Conservation (phyloP, 2,888 invertebrate species). For the Andrena fulva region DNA sequence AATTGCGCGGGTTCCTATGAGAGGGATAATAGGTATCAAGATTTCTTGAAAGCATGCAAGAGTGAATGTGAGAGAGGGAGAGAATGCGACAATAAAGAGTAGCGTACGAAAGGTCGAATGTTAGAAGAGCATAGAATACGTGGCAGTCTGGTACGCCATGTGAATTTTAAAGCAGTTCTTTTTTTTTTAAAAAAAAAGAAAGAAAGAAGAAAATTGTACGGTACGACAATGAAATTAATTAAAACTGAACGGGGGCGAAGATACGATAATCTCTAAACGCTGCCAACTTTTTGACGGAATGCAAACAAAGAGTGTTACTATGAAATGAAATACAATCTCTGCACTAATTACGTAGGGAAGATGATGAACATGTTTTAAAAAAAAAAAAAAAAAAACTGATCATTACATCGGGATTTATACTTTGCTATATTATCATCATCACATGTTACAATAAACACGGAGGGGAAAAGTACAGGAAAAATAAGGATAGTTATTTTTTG, state of each 20-base stretch:
- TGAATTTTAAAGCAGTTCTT: slow-evolving; percentile 68
- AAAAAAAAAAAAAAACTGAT: slow-evolving; percentile 32
- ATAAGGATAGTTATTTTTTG: slow-evolving; percentile 82
- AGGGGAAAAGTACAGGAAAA: slow-evolving; percentile 69
- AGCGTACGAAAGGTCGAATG: slow-evolving; percentile 49
- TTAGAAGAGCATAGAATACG: slow-evolving; percentile 51
- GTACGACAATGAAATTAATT: slow-evolving; percentile 46
- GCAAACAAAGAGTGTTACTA: slow-evolving; percentile 61
- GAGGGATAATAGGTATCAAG: slow-evolving; percentile 60
- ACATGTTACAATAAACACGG: slow-evolving; percentile 61
- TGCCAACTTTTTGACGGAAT: slow-evolving; percentile 73
- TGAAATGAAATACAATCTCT: slow-evolving; percentile 53
- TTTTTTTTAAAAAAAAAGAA: slow-evolving; percentile 48
- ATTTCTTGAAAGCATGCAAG: slow-evolving; percentile 64
- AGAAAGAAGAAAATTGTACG: slow-evolving; percentile 45
- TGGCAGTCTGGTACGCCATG: slow-evolving; percentile 73
- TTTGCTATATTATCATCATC: slow-evolving; percentile 60
- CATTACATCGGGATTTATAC: slow-evolving; percentile 51
- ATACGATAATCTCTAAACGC: slow-evolving; percentile 65
- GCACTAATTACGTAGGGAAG: slow-evolving; percentile 46
- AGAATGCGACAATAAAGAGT: slow-evolving; percentile 49
- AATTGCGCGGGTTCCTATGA: slow-evolving; percentile 59
- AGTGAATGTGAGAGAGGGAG: slow-evolving; percentile 62
- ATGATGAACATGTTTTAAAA: slow-evolving; percentile 48
- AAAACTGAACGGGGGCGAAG: slow-evolving; percentile 40